A percentile compares a stretch with the other conserved stretches of the same genome.
phyloP scores from a whole-genome alignment of 1,140 invertebrate species.

The Drosophila mojavensis region DNA sequence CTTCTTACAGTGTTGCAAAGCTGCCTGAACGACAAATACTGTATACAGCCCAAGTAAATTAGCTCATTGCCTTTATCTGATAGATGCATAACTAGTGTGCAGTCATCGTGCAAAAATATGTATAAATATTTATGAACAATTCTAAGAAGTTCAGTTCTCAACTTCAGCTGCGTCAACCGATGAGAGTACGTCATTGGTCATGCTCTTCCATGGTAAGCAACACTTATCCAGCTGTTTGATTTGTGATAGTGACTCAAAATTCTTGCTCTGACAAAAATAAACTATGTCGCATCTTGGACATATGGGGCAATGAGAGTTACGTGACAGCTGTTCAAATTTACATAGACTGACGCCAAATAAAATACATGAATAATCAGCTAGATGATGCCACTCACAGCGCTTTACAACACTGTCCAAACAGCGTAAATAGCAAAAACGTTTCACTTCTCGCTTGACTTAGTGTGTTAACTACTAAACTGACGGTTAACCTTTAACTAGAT shows the following conservation, averaged over 20 bases:
- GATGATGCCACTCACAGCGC: too few species aligned
- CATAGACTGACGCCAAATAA: too few species aligned
- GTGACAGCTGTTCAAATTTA: conserved; percentile 6
- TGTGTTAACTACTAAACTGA: too few species aligned
- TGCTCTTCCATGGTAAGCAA: neutral
- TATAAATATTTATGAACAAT: neutral
- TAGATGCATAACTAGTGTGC: neutral
- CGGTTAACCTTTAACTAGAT: too few species aligned
- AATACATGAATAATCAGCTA: too few species aligned
- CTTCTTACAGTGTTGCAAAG: neutral
- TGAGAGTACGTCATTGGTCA: neutral
- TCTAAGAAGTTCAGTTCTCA: conserved; percentile 1
- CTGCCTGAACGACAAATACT: neutral
- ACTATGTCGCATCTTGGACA: neutral
- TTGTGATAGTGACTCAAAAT: conserved; percentile 1
- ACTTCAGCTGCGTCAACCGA: conserved; percentile 6
- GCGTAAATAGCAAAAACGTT: too few species aligned
- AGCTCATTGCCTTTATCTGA: too few species aligned
- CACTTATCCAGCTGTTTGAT: conserved; percentile 19
- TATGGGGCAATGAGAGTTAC: neutral
- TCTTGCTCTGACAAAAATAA: neutral
- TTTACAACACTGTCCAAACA: too few species aligned
- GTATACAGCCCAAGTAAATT: neutral
- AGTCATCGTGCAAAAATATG: neutral
- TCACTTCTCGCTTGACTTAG: too few species aligned